Evolutionary conservation across 2,888 invertebrate species (phyloP).

Genomic region (Listrodromus nycthemerus): DNA sequence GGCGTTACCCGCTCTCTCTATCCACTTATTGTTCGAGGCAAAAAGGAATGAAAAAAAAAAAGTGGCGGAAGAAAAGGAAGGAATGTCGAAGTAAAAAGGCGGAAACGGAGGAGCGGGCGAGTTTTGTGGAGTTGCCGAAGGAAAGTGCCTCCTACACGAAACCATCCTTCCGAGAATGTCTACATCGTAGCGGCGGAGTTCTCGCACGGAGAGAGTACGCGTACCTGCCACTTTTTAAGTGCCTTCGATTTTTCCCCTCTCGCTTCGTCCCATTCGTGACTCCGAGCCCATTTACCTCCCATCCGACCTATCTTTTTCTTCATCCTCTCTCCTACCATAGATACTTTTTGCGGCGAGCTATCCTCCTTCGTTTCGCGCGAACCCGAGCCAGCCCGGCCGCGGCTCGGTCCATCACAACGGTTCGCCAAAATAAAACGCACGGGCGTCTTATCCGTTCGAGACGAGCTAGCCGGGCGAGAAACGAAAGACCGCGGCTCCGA

Average conservation of each 20-base stretch:
- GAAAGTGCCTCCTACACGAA: slow-evolving; percentile 75
- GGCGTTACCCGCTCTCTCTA: slow-evolving; percentile 1
- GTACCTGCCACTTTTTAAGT: slow-evolving; percentile 75
- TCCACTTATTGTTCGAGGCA: slow-evolving; percentile 33
- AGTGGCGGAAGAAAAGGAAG: slow-evolving; percentile 2
- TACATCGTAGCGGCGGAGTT: slow-evolving; percentile 73
- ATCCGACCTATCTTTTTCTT: slow-evolving; percentile 41
- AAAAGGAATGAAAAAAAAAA: background rate
- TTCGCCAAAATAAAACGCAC: slow-evolving; percentile 56
- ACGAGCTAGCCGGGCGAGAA: slow-evolving; percentile 15
- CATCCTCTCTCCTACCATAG: slow-evolving; percentile 20
- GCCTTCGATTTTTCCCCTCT: slow-evolving; percentile 72
- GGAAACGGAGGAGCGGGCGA: slow-evolving; percentile 47
- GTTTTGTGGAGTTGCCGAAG: slow-evolving; percentile 65
- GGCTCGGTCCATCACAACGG: slow-evolving; percentile 33
- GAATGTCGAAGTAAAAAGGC: slow-evolving; percentile 37
- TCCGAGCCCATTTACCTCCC: slow-evolving; percentile 40
- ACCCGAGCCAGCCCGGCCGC: background rate
- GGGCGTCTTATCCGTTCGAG: slow-evolving; percentile 46
- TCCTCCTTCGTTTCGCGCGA: slow-evolving; percentile 6
- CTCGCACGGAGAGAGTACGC: slow-evolving; percentile 67
- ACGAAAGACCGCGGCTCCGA: slow-evolving; percentile 38
- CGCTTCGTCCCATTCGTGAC: slow-evolving; percentile 24
- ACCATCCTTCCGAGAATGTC: slow-evolving; percentile 75
- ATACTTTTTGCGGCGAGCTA: slow-evolving; percentile 37